Evolutionary conservation across 2,888 invertebrate species (phyloP).

Genomic region (Oxycera nigricornis): DNA sequence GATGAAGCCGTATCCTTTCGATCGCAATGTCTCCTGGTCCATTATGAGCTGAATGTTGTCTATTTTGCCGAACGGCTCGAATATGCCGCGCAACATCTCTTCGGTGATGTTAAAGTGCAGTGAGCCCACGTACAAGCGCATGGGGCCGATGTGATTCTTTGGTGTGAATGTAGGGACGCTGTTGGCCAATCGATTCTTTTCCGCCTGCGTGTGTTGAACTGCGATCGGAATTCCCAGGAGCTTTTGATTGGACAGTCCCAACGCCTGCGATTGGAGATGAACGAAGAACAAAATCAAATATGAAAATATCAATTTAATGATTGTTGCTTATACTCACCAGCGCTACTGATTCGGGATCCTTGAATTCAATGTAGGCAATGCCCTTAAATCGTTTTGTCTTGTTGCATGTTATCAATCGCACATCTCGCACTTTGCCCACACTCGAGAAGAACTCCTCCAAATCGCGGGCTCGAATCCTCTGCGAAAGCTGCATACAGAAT

Average conservation of each 20-base stretch:
- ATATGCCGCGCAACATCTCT: constrained; percentile 97
- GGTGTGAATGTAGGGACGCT: constrained; percentile 85
- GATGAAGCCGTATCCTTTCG: constrained; percentile 97
- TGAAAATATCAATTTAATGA: not conserved
- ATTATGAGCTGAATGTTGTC: constrained; percentile 94
- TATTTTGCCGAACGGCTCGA: constrained; percentile 98
- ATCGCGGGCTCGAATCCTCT: constrained; percentile 91
- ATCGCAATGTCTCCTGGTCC: constrained; percentile 92
- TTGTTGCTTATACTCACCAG: constrained; percentile 72
- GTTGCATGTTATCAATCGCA: constrained; percentile 97
- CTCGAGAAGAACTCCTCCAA: constrained; percentile 98
- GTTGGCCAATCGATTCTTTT: constrained; percentile 91
- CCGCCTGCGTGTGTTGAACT: constrained; percentile 97
- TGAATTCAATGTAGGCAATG: constrained; percentile 99
- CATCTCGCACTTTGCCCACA: constrained; percentile 98
- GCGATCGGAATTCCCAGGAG: constrained; percentile 95
- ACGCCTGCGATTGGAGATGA: constrained; percentile 70
- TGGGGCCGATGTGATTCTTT: constrained; percentile 90
- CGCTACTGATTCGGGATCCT: constrained; percentile 96
- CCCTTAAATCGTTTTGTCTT: constrained; percentile 99
- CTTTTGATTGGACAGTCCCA: constrained; percentile 95
- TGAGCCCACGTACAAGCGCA: constrained; percentile 96
- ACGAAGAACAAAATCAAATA: not conserved
- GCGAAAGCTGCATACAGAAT: constrained; percentile 98
- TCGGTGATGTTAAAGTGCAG: constrained; percentile 98